Conservation (phyloP, 2,797 vertebrate genomes). For the Danionella dracula region DNA sequence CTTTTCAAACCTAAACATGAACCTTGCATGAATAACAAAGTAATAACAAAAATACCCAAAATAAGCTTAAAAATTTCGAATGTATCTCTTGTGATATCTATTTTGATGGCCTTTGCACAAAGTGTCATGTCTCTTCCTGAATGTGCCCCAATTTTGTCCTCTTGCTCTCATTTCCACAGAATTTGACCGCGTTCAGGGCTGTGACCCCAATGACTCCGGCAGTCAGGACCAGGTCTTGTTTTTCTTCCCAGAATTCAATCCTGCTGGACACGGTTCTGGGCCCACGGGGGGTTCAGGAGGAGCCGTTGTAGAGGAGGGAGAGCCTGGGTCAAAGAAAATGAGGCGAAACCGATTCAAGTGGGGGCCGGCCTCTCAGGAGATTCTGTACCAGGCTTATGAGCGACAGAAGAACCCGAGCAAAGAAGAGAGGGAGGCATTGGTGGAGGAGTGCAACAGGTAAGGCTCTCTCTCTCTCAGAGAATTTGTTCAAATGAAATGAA, state of each 20-base stretch:
- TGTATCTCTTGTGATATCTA: no score
- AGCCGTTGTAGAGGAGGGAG: constrained; percentile 72
- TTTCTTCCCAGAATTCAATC: constrained; percentile 98
- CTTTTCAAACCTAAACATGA: no score
- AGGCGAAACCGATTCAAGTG: constrained; percentile 98
- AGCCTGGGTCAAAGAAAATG: constrained; percentile 94
- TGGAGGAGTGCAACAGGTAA: constrained; percentile 98
- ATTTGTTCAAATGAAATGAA: no score
- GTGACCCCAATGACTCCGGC: constrained; percentile 85
- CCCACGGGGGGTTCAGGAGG: constrained; percentile 2
- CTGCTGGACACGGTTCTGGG: constrained; percentile 78
- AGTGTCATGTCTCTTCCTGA: constrained; percentile 3
- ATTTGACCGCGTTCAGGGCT: constrained; percentile 93
- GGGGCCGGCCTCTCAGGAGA: constrained; percentile 97
- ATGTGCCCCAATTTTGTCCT: constrained; percentile 61
- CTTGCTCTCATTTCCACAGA: constrained; percentile 79
- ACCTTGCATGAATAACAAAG: no score
- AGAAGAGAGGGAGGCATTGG: constrained; percentile 90
- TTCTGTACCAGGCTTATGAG: constrained; percentile 97
- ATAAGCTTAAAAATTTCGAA: no score
- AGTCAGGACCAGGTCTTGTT: constrained; percentile 97
- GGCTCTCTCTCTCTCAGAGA: not conserved
- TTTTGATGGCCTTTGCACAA: no score
- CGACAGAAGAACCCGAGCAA: constrained; percentile 98
- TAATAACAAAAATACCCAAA: no score